Evolutionary conservation across 2,888 invertebrate species (phyloP).

Genomic region (Lycaena phlaeas): DNA sequence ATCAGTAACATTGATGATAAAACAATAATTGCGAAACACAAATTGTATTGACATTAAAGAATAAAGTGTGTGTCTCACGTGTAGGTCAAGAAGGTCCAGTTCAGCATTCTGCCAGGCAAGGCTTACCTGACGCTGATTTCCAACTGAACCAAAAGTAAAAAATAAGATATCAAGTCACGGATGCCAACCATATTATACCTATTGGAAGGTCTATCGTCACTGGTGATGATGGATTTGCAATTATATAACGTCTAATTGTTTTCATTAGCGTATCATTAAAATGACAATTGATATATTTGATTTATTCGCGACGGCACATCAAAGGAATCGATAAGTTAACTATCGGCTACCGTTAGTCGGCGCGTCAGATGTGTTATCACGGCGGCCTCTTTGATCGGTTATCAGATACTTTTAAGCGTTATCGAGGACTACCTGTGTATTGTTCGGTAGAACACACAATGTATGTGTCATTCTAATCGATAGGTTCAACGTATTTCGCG

Average conservation of each 20-base stretch:
- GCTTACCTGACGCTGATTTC: too few species aligned
- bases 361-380: conserved; percentile 42
- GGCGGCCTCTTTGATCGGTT: conserved; percentile 47
- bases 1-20: too few species aligned
- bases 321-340: conserved; percentile 36
- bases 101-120: too few species aligned
- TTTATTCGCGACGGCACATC: conserved; percentile 35
- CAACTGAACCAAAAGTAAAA: too few species aligned
- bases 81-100: too few species aligned
- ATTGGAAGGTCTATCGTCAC: too few species aligned
- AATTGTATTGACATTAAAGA: too few species aligned
- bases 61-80: too few species aligned
- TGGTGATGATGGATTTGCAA: too few species aligned
- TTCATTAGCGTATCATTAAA: conserved; percentile 4
- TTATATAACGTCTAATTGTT: not conserved
- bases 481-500: conserved; percentile 1
- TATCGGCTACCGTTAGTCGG: conserved; percentile 49
- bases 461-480: conserved; percentile 29
- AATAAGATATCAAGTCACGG: too few species aligned
- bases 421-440: conserved; percentile 51
- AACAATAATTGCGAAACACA: too few species aligned
- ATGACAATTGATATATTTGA: conserved; percentile 18
- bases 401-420: conserved; percentile 46
- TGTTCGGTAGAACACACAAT: conserved; percentile 36
- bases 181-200: too few species aligned